phyloP scores from a whole-genome alignment of 1,140 invertebrate genomes.

The Stegodyphus dumicola region DNA sequence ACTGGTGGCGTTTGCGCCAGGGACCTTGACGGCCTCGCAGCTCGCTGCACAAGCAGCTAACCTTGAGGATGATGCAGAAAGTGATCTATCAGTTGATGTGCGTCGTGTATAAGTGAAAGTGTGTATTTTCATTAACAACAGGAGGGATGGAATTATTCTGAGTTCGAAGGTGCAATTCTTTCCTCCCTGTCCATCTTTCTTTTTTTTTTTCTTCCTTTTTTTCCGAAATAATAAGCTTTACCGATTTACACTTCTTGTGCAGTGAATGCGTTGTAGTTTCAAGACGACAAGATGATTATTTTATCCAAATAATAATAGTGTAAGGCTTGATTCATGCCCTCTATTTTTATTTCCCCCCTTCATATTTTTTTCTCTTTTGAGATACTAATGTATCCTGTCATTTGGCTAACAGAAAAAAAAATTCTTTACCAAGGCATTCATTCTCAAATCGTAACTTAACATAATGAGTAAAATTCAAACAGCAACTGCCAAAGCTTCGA shows the following conservation, averaged over 20 bases:
- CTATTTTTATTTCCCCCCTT: no score
- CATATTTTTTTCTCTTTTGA: no score
- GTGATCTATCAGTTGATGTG: constrained; percentile 23
- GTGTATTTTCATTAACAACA: constrained; percentile 22
- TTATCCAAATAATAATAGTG: no score
- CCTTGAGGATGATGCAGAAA: constrained; percentile 22
- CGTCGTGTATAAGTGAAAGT: constrained; percentile 10
- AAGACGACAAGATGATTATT: no score
- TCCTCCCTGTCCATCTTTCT: background rate
- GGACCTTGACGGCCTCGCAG: constrained; percentile 3
- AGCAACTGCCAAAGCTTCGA: no score
- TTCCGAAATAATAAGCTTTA: background rate
- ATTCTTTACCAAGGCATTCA: no score
- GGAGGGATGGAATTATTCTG: background rate
- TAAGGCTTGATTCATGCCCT: no score
- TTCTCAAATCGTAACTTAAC: no score
- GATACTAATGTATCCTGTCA: no score
- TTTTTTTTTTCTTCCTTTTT: background rate
- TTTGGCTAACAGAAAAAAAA: no score
- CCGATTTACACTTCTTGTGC: background rate
- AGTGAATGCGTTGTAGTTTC: constrained; percentile 5
- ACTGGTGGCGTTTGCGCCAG: background rate
- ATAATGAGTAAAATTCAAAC: no score
- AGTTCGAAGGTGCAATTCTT: no score
- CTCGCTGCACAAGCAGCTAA: constrained; percentile 24